Evolutionary conservation across 2,797 vertebrate species (phyloP).

Genomic region (Vipera ursinii): DNA sequence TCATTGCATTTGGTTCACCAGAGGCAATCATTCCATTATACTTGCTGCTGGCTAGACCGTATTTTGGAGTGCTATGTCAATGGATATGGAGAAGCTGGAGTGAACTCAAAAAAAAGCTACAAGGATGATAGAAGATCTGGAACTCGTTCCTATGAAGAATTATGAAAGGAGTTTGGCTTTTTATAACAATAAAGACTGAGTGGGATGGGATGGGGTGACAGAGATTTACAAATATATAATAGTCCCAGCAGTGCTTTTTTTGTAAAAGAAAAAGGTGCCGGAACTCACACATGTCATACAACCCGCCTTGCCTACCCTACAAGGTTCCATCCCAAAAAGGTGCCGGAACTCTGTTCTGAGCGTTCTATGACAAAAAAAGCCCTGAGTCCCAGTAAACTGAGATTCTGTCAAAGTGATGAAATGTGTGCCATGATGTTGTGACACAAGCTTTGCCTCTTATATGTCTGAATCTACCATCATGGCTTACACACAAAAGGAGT

Average conservation of each 20-base stretch:
- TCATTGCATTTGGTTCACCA: not conserved
- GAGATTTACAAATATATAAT: not conserved
- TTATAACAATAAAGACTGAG: not conserved
- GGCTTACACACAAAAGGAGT: not conserved
- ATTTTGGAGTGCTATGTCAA: not conserved
- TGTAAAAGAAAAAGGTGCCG: too few relatives aligned
- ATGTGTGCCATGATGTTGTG: not conserved
- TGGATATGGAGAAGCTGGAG: not conserved
- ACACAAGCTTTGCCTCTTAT: not conserved
- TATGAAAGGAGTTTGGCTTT: not conserved
- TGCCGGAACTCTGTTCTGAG: too few relatives aligned
- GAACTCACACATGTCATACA: too few relatives aligned
- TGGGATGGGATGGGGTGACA: not conserved
- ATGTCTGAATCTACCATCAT: not conserved
- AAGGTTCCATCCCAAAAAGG: too few relatives aligned
- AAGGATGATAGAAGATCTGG: not conserved
- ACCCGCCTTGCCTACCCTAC: too few relatives aligned
- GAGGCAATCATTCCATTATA: not conserved
- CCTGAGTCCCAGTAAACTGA: not conserved
- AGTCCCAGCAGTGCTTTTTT: too few relatives aligned
- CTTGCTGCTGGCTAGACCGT: not conserved
- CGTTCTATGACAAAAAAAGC: too few relatives aligned
- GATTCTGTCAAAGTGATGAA: not conserved
- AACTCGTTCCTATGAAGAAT: not conserved
- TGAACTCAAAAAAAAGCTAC: not conserved